Percentiles rank a stretch among this genome's conserved stretches.
Conservation (phyloP, 1,140 invertebrate genomes). For the Drosophila tsacasi region DNA sequence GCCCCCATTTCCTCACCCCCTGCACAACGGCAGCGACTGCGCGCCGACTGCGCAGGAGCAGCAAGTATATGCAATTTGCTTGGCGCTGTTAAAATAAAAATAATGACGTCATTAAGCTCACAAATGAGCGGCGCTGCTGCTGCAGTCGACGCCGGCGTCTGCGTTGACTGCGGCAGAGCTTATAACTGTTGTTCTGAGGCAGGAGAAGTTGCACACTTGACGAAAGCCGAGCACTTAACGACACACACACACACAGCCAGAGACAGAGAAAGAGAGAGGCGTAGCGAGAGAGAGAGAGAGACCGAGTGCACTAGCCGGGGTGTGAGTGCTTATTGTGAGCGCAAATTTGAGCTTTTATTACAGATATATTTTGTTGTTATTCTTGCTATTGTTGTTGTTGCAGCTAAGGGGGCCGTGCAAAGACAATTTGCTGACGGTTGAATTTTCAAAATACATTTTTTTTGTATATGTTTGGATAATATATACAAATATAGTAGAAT, state of each 20-base stretch:
- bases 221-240: slow-evolving; percentile 60
- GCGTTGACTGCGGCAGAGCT: slow-evolving; percentile 54
- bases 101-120: slow-evolving; percentile 82
- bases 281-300: not conserved
- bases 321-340: slow-evolving; percentile 39
- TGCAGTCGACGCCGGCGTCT: slow-evolving; percentile 21
- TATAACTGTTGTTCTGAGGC: slow-evolving; percentile 73
- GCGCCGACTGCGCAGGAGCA: slow-evolving; percentile 61
- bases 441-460: not conserved
- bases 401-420: not conserved
- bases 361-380: slow-evolving; percentile 8
- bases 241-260: slow-evolving; percentile 1
- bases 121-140: slow-evolving; percentile 79
- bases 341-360: slow-evolving; percentile 48
- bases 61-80: slow-evolving; percentile 69
- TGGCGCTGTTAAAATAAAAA: slow-evolving; percentile 81
- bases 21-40: slow-evolving; percentile 16
- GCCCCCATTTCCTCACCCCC: slow-evolving; percentile 1
- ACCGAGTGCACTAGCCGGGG: not conserved
- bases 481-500: too few species aligned
- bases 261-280: not conserved
- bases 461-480: not conserved
- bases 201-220: slow-evolving; percentile 76
- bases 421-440: not conserved
- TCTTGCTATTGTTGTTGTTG: not conserved